These are phyloP conservation scores for Dasysyrphus tricinctus DNA, from an alignment of 2,888 invertebrate species.

Conservation along the genomic window DNA sequence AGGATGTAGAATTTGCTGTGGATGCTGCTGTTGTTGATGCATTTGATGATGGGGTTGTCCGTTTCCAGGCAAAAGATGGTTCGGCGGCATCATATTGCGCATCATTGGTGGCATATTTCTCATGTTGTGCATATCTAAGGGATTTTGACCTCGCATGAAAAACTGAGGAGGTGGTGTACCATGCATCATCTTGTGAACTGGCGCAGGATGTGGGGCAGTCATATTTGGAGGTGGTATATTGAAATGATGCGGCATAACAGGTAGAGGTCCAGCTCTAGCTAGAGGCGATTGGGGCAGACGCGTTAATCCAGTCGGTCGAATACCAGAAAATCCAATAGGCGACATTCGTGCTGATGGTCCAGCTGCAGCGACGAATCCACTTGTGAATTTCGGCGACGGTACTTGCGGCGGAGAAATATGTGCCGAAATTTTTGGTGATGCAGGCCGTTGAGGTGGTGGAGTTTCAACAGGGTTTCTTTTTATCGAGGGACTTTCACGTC, in stretches of 20 bases:
- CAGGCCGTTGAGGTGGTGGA: conserved; percentile 72
- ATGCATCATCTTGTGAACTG: conserved; percentile 58
- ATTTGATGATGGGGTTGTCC: conserved; percentile 52
- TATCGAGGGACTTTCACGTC: conserved; percentile 62
- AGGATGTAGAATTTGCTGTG: conserved; percentile 29
- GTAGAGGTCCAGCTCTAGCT: conserved; percentile 64
- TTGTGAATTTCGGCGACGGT: conserved; percentile 72
- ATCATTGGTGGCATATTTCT: conserved; percentile 65
- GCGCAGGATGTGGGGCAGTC: conserved; percentile 38
- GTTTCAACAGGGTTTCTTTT: conserved; percentile 57
- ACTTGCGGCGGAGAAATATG: conserved; percentile 60
- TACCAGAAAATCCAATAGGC: conserved; percentile 76
- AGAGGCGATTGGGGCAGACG: conserved; percentile 80
- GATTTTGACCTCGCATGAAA: conserved; percentile 62
- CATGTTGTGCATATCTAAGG: conserved; percentile 59
- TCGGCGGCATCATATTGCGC: conserved; percentile 53
- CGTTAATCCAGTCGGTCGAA: conserved; percentile 77
- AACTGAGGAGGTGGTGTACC: conserved; percentile 61
- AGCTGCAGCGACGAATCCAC: conserved; percentile 41
- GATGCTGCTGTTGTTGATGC: conserved; percentile 45
- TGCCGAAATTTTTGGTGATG: conserved; percentile 73
- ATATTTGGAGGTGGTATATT: conserved; percentile 77
- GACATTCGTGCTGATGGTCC: conserved; percentile 58
- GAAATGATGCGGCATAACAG: conserved; percentile 77
- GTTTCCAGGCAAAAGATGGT: conserved; percentile 45